Base-by-base conservation (phyloP, 2,888 invertebrate genomes). In the Lasioglossum vierecki region DNA sequence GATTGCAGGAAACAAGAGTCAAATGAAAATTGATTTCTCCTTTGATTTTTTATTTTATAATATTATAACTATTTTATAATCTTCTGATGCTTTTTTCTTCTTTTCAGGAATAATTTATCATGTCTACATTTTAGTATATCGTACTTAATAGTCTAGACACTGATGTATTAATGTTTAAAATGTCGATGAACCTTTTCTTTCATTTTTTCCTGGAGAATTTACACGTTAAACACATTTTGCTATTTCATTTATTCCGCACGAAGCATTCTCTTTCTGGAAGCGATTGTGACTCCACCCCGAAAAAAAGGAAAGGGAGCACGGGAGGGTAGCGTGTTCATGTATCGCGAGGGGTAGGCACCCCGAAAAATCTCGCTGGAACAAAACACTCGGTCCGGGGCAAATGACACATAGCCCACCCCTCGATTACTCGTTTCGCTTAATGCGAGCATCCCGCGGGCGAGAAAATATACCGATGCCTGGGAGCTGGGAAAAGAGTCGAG, bases 361-460 rank as follows among this genome's bases (percentile, higher is more conserved):
- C 78, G 35, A 74, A 76, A 85, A 90, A 86, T 89, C 88, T 89
- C 84, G 80, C 83, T 73, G 82, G 75, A 70, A 77, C 79, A 83
- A 88, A 89, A 87, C 88, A 89, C 82, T 83, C 83, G 63, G 78
- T 76, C 63, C 63, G 26, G 60, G 80, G 74, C 80, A 77, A 88
- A 86, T 84, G 87, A 85, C 80, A 82, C 76, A 83, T 82, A 39
- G 70, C 80, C 30, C 80, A 15, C 70, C 71, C 82, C 76, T 63
- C 72, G 63, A 76, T 78, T 79, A 83, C 80, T 81, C 81, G 76
- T 73, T 68, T 35, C 76, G 72, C 71, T 63, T 79, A 82, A 84
- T 79, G 76, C 81, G 75, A 46, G 66, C 18, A 13, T 60, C 68
- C 79, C 30, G 49, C 44, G 13, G 71, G 82, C 53, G 76, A 66